These are phyloP conservation scores for Ichneumon xanthorius DNA, from an alignment of 2,888 invertebrate genomes.

Conservation along the genomic window DNA sequence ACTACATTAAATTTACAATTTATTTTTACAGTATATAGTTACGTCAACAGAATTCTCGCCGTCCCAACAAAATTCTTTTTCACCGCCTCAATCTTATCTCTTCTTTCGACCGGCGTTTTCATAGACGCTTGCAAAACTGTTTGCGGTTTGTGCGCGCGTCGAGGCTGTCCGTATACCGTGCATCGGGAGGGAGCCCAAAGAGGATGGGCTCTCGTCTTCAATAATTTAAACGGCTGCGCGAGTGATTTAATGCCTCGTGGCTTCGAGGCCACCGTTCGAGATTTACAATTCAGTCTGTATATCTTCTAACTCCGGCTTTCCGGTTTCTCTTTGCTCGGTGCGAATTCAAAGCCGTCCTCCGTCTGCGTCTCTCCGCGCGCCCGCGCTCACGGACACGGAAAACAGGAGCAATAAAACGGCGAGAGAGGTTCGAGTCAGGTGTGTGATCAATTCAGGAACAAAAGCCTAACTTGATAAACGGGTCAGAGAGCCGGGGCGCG, in stretches of 20 bases:
- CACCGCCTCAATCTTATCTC: no score
- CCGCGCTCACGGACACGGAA: background rate
- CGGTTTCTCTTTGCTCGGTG: conserved; percentile 11
- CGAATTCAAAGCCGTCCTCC: conserved; percentile 14
- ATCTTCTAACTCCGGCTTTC: conserved; percentile 36
- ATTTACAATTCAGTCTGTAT: conserved; percentile 55
- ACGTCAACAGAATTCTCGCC: no score
- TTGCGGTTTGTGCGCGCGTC: no score
- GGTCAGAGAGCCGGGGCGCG: conserved; percentile 56
- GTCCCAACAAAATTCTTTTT: no score
- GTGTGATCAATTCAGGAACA: conserved; percentile 73
- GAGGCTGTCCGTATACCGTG: background rate
- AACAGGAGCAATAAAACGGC: conserved; percentile 10
- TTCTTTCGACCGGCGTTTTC: no score
- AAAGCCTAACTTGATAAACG: conserved; percentile 79
- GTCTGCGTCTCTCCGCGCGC: background rate
- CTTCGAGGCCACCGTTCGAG: conserved; percentile 43
- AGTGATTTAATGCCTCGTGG: conserved; percentile 64
- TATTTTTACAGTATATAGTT: no score
- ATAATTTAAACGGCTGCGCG: conserved; percentile 61
- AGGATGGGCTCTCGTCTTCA: conserved; percentile 45
- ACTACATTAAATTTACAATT: no score
- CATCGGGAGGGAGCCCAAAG: conserved; percentile 37
- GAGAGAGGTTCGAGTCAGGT: conserved; percentile 11
- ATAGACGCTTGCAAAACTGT: no score